phyloP scores from a whole-genome alignment of 2,888 invertebrate genomes.

The Monopis laevigella region DNA sequence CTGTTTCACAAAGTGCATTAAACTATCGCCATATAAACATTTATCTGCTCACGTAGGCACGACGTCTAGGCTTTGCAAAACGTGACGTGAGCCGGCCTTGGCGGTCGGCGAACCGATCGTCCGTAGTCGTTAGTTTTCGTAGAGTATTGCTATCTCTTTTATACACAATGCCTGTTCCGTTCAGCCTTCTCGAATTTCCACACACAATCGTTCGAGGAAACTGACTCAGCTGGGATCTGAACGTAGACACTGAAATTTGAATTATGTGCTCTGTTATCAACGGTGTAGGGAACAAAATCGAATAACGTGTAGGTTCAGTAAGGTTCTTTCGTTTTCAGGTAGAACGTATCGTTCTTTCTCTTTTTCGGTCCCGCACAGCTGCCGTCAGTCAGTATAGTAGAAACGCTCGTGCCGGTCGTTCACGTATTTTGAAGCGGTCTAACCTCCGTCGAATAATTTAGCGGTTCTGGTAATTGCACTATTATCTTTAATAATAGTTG shows the following conservation, averaged over 20 bases:
- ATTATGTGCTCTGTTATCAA: constrained; percentile 29
- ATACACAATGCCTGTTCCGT: constrained; percentile 42
- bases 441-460: constrained; percentile 40
- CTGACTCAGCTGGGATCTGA: constrained; percentile 44
- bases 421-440: constrained; percentile 31
- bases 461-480: too few relatives aligned
- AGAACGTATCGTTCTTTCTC: constrained; percentile 53
- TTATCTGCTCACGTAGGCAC: constrained; percentile 31
- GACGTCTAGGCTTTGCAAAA: constrained; percentile 51
- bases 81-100: constrained; percentile 61
- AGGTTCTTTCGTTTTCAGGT: constrained; percentile 33
- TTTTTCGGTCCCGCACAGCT: constrained; percentile 52
- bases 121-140: constrained; percentile 36
- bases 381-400: constrained; percentile 55
- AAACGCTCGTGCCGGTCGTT: constrained; percentile 38
- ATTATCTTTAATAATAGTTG: too few relatives aligned
- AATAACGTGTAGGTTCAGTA: constrained; percentile 27
- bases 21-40: constrained; percentile 27
- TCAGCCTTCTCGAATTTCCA: constrained; percentile 53
- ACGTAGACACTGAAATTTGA: constrained; percentile 22
- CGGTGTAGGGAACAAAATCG: constrained; percentile 23
- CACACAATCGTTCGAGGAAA: constrained; percentile 48
- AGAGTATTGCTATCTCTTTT: constrained; percentile 36
- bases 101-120: constrained; percentile 46
- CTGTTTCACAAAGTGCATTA: constrained; percentile 31